Percentiles rank a stretch among this genome's conserved stretches.
phyloP scores from a whole-genome alignment of 1,140 invertebrate species.

The Sipha flava region DNA sequence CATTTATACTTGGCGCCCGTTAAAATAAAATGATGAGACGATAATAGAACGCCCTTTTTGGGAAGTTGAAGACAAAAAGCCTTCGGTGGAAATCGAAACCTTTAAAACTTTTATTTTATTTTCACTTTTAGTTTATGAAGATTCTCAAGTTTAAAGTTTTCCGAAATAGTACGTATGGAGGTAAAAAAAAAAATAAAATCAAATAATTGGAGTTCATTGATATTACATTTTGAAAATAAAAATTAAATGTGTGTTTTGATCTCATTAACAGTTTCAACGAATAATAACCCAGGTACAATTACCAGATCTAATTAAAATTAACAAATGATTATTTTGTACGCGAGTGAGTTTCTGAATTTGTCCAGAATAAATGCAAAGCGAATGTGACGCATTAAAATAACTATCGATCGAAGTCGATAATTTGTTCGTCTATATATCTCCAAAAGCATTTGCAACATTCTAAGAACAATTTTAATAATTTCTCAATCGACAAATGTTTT shows the following conservation, averaged over 20 bases:
- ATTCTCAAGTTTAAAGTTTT: not conserved
- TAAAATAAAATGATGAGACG: slow-evolving; percentile 30
- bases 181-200: not conserved
- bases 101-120: slow-evolving; percentile 22
- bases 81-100: not conserved
- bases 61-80: not conserved
- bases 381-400: too few species aligned
- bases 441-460: too few species aligned
- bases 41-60: slow-evolving; percentile 15
- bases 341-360: too few species aligned
- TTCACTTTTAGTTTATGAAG: slow-evolving; percentile 7
- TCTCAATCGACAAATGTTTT: too few species aligned
- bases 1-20: slow-evolving; percentile 24
- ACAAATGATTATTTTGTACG: too few species aligned
- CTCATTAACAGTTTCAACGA: not conserved
- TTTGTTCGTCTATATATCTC: too few species aligned
- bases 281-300: too few species aligned
- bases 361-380: too few species aligned
- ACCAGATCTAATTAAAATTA: too few species aligned
- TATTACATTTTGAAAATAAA: not conserved
- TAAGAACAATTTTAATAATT: too few species aligned
- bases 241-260: not conserved
- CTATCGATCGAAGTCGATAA: too few species aligned
- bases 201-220: not conserved
- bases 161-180: not conserved